Evolutionary conservation across 2,888 invertebrate species (phyloP).

Genomic region (Sisyra nigra): DNA sequence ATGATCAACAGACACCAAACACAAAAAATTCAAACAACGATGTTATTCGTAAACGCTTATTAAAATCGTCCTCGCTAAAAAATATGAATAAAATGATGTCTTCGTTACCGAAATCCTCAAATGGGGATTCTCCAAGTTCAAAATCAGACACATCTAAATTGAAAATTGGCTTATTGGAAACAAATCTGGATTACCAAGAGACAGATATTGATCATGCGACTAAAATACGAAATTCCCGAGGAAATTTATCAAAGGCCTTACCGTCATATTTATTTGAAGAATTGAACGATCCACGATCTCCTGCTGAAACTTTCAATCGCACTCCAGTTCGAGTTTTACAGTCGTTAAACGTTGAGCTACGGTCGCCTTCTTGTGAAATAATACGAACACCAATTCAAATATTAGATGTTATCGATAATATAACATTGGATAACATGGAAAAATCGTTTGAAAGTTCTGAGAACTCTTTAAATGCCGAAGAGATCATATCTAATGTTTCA

Average conservation of each 20-base stretch:
- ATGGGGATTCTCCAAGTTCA: not conserved
- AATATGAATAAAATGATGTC: too few species aligned
- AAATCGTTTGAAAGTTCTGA: not conserved
- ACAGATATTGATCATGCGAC: slow-evolving; percentile 25
- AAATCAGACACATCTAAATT: slow-evolving; percentile 21
- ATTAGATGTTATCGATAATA: slow-evolving; percentile 11
- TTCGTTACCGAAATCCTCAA: too few species aligned
- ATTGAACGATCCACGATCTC: slow-evolving; percentile 30
- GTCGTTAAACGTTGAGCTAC: slow-evolving; percentile 26
- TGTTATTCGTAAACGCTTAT: too few species aligned
- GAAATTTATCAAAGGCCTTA: not conserved
- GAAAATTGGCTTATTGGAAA: slow-evolving; percentile 35
- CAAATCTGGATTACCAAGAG: slow-evolving; percentile 42
- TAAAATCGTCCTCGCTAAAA: too few species aligned
- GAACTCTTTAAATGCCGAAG: not conserved
- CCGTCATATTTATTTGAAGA: not conserved
- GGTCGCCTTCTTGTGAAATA: slow-evolving; percentile 41
- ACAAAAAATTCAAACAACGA: too few species aligned
- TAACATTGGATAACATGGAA: slow-evolving; percentile 5
- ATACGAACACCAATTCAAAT: slow-evolving; percentile 37
- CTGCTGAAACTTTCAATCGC: slow-evolving; percentile 31
- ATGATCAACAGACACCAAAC: not conserved
- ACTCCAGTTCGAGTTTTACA: slow-evolving; percentile 25
- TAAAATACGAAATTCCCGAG: slow-evolving; percentile 10
- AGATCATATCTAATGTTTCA: not conserved